Evolutionary conservation across 2,113 vertebrate species (phyloP).

Genomic region (Clarias macrocephalus): DNA sequence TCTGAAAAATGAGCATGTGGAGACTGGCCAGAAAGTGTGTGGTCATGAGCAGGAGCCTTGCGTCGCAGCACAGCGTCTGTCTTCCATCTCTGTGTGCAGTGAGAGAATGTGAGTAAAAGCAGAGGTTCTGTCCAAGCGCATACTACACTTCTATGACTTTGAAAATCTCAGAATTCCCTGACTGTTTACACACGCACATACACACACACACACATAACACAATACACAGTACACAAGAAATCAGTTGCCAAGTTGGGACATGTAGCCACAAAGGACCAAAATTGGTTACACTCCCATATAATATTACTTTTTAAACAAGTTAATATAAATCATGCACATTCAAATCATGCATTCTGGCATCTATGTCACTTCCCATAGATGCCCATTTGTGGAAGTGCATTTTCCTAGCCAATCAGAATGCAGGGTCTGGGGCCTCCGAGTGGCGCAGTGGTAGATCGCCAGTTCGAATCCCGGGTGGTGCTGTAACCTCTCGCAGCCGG

Average conservation of each 20-base stretch:
- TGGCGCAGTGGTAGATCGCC: too few relatives aligned
- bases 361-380: too few relatives aligned
- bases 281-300: background rate
- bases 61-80: background rate
- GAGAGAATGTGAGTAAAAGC: background rate
- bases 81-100: background rate
- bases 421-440: too few relatives aligned
- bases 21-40: constrained; percentile 4
- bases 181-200: background rate
- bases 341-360: too few relatives aligned
- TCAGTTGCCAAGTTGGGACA: background rate
- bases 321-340: too few relatives aligned
- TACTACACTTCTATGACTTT: background rate
- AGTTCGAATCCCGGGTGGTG: too few relatives aligned
- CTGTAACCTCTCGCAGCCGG: too few relatives aligned
- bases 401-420: too few relatives aligned
- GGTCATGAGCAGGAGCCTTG: background rate
- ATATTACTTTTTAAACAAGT: too few relatives aligned
- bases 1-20: background rate
- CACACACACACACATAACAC: background rate
- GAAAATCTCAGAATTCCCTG: background rate
- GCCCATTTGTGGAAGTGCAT: too few relatives aligned
- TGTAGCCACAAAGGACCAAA: background rate
- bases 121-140: background rate
- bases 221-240: background rate